Base-by-base conservation (phyloP, 2,113 vertebrate genomes). In the Struthio camelus region DNA sequence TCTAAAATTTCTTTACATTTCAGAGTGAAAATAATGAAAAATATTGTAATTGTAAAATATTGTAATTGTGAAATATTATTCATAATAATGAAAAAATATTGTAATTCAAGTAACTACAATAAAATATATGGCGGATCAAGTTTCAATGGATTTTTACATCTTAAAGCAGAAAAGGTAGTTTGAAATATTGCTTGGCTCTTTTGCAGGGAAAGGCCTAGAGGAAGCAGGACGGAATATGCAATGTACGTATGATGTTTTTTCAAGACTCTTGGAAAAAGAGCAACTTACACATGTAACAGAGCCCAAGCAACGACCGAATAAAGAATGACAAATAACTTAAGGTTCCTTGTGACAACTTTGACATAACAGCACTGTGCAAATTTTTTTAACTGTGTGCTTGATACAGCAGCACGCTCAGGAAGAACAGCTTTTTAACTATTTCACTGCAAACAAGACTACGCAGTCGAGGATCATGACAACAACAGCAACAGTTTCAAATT, bases 321-420 rank as follows among this genome's bases (percentile, higher is more conserved):
- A 90, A 94, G 78, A 93, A 87, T 66, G 78, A 91, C 66, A 95
- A 90, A 87, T 82, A 91, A 76, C 36, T 76, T 40, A 62, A 58
- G 59, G 87, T 91, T 89, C 94, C 73, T 94, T 94, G 93, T 66
- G 89, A 82, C 91, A 96, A 80, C 87, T 92, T 80, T 93, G 78
- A 94, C 75, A 70, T 94, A 87, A 93, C 44, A 93, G 64, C 24
- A 66, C 86, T 62, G 18, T 36, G 54, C 44, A 69, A 25, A 70
- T 85, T 77, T 90, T 90, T 93, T 80, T 46, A 92, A 95, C 36
- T 77, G 30, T 56, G 14, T 42, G 53, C 34, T 48, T 61, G 48
- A 95, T 0, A 0, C 46, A 89, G 73, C 53, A 94, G 70, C 44
- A 46, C 27, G 72, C 48, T 61, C 30, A 54, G 23, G 44, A 94